Evolutionary conservation across 2,888 invertebrate species (phyloP), one percentile per base, ranked within the genome.

Genomic region (Alcis repandata): DNA sequence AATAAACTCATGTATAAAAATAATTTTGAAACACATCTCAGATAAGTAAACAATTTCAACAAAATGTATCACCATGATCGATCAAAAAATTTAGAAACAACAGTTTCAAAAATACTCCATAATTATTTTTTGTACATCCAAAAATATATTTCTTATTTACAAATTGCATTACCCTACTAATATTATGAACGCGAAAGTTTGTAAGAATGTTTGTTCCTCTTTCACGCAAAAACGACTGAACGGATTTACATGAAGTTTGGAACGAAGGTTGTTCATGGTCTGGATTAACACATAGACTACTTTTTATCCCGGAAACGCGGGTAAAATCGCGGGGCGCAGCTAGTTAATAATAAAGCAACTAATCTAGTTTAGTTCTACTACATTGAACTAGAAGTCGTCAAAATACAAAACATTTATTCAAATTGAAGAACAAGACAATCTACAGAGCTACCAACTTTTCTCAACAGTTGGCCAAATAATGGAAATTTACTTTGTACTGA

Each of bases 31-130:
- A 84, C 84, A 85, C 75, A 82, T 79, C 79, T 80, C 77, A 77
- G 73, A 77, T 84, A 86, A n/a, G n/a, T n/a, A n/a, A 85, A 85
- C 79, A 85, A 82, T 83, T 85, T 83, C 75, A 87, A 88, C 84
- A 87, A 83, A 89, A 86, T 79, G 79, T 79, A 64, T 53, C 66
- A 64, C 57, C 85, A 86, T 82, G 85, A 87, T 85, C 79, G 43
- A 57, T 56, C 40, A 68, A 43, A 59, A 77, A 85, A 88, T 90
- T 90, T 88, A 85, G 90, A 70, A 64, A 90, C 87, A 91, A 91
- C 88, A 91, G 89, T 92, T 90, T 91, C 90, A 88, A 92, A 91
- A 91, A 90, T 91, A 91, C 88, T 79, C 80, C 79, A 81, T 85
- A 83, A 54, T 83, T 83, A 82, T 79, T 77, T 83, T 77, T 84